Evolutionary conservation across 2,888 invertebrate genomes (phyloP), one percentile per base, ranked within the genome.

Genomic region (Magallana nippona): DNA sequence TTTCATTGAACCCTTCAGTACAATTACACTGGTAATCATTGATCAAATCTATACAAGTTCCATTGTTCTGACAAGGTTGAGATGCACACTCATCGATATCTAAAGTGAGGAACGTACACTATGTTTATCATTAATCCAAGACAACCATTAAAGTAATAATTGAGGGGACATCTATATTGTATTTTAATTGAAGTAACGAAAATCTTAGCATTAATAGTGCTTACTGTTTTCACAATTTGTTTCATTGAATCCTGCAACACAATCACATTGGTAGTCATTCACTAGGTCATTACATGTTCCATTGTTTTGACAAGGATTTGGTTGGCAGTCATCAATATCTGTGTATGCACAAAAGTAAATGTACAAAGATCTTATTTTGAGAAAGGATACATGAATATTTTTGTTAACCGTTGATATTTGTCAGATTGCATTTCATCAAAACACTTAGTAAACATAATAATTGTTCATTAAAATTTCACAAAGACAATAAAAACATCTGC

Each of bases 301-400:
- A 57, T 80, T 80, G 10, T 57, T 58, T 32, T 32, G 32, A 80
- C 80, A 80, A 32, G 80, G 80, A 22, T 55, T 19, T 1, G 17
- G 19, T 22, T 8, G 8, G 57, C 80, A 80, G 15, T 80, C 80
- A 22, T 80, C 58, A 10, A 80, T 80, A 19, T 80, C 80, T 80
- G 58, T 57, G 22, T 22, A 57, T 55, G 5, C 2, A 1, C 2
- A n/a, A n/a, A n/a, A n/a, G n/a, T n/a, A n/a, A n/a, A n/a, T n/a
- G n/a, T n/a, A n/a, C n/a, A n/a, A 27, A 27, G 27, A 27, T 27
- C 55, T 1, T n/a, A 55, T 55, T 2, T 58, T 58, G 11, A 58
- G 13, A n/a, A 58, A 58, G n/a, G 17, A 3, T 27, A 27, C 1
- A 27, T 2, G 27, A 27, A 27, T 27, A 27, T 27, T 1, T 27